Evolutionary conservation across 2,888 invertebrate genomes (phyloP).

Genomic region (Rotaria socialis): DNA sequence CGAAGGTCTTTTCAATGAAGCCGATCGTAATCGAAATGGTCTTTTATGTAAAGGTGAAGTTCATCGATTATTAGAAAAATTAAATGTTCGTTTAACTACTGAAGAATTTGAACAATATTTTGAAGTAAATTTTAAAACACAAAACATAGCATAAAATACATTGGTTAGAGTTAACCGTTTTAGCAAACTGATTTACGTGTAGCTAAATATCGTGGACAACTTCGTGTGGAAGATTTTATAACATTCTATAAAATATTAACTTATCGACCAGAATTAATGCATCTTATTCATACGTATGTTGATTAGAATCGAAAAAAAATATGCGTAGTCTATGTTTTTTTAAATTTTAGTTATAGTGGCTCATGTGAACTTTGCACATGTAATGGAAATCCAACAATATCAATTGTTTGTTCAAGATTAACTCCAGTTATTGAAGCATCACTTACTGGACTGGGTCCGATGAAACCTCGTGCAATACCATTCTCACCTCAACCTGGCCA

Average conservation of each 20-base stretch:
- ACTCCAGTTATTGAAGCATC: not conserved
- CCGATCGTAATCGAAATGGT: not conserved
- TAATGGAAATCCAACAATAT: not conserved
- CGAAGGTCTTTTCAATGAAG: not conserved
- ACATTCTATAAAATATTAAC: constrained; percentile 23
- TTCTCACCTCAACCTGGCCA: not conserved
- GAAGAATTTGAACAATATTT: constrained; percentile 23
- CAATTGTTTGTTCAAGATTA: not conserved
- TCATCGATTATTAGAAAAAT: not conserved
- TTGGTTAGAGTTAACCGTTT: no score
- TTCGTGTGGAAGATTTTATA: not conserved
- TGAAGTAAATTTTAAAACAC: not conserved
- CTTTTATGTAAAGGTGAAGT: constrained; percentile 5
- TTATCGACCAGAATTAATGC: constrained; percentile 12
- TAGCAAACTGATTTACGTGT: not conserved
- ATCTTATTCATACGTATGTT: constrained; percentile 18
- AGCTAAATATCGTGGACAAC: not conserved
- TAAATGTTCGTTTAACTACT: not conserved
- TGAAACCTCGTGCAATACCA: not conserved
- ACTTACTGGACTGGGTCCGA: not conserved
- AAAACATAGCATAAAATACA: no score
- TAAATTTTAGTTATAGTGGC: not conserved
- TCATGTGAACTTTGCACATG: not conserved
- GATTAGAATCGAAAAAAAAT: not conserved
- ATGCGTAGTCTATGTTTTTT: not conserved